Conservation (phyloP, 2,797 vertebrate genomes). For the Trichosurus vulpecula region DNA sequence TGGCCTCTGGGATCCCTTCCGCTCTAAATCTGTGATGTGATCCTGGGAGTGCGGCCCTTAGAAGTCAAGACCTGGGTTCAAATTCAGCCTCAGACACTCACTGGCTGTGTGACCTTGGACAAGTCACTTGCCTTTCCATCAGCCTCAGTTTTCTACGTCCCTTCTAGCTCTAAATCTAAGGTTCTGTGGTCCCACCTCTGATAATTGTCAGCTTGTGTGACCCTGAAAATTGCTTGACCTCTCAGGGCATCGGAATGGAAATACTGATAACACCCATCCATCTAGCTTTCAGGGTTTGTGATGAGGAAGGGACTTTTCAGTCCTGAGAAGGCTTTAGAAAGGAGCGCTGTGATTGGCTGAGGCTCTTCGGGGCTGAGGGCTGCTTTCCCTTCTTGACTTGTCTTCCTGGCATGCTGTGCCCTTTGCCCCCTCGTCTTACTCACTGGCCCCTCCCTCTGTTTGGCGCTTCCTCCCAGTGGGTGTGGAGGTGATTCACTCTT, state of each 20-base stretch:
- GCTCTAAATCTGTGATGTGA: background rate
- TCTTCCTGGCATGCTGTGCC: conserved; percentile 51
- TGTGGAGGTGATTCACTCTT: conserved; percentile 76
- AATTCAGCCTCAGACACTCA: background rate
- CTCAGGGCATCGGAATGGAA: background rate
- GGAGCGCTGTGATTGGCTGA: background rate
- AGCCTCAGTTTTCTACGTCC: background rate
- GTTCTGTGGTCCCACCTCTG: background rate
- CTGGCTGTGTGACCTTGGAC: background rate
- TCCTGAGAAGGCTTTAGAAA: background rate
- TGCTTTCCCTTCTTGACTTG: conserved; percentile 44
- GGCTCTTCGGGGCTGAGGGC: background rate
- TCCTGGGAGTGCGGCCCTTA: background rate
- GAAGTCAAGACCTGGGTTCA: background rate
- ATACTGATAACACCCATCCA: background rate
- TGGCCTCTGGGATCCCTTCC: background rate
- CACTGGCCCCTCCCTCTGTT: conserved; percentile 44
- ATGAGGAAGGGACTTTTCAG: background rate
- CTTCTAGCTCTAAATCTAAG: background rate
- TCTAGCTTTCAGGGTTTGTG: background rate
- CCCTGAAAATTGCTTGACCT: background rate
- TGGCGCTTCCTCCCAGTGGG: conserved; percentile 44
- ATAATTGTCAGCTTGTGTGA: background rate
- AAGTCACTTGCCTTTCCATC: background rate
- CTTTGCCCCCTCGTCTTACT: conserved; percentile 59